Percentiles rank a stretch among this genome's conserved stretches.
phyloP scores from a whole-genome alignment of 2,888 invertebrate genomes.

The Thereva nobilitata region DNA sequence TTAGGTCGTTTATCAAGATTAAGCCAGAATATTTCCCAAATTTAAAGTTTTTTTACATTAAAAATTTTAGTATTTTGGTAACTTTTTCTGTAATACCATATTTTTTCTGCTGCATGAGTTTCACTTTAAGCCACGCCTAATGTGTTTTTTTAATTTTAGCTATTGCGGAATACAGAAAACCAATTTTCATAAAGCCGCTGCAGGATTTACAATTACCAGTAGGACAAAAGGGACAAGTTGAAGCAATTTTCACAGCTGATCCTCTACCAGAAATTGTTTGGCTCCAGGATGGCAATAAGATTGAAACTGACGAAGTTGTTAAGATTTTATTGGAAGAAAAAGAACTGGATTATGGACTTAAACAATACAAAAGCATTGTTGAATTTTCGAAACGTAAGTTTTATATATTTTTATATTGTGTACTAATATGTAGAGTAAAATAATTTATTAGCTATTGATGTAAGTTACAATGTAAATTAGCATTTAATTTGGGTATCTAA shows the following conservation, averaged over 20 bases:
- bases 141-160: conserved; percentile 59
- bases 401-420: neutral
- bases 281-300: conserved; percentile 74
- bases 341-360: conserved; percentile 73
- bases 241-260: conserved; percentile 82
- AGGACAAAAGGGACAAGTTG: conserved; percentile 68
- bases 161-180: conserved; percentile 76
- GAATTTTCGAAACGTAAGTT: conserved; percentile 70
- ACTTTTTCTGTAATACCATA: neutral
- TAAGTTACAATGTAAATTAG: neutral
- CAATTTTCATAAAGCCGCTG: conserved; percentile 71
- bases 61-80: too few relatives aligned
- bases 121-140: neutral
- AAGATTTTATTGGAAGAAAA: conserved; percentile 67
- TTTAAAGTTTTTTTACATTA: neutral
- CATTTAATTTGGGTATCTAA: too few relatives aligned
- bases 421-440: neutral
- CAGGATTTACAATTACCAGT: conserved; percentile 72
- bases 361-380: conserved; percentile 79
- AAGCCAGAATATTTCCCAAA: neutral
- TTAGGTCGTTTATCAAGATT: too few relatives aligned
- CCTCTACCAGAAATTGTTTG: conserved; percentile 87
- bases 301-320: conserved; percentile 68
- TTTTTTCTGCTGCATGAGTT: neutral
- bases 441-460: neutral